Evolutionary conservation across 2,797 vertebrate species (phyloP), one percentile per base, ranked within the genome.

Genomic region (Rhincodon typus): DNA sequence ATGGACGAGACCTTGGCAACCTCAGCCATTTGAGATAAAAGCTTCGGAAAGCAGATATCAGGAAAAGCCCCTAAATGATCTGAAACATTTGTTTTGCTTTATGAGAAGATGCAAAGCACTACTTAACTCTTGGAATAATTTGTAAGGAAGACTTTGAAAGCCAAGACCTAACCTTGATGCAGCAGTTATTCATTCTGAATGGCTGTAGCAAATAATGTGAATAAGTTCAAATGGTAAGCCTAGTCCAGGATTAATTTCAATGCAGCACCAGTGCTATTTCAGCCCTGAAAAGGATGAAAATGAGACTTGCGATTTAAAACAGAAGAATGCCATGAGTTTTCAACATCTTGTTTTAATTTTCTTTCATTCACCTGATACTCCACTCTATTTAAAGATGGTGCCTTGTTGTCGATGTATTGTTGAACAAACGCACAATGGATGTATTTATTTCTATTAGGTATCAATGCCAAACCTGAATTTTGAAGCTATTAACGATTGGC

Each of bases 1-100:
- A 95, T 34, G 94, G 69, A 95, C 25, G 27, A 95, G 94, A 74
- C 50, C 70, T 77, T 74, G 50, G 94, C 94, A 53, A 95, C 67
- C 94, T 74, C 38, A 30, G 53, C 69, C 30, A 95, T 95, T 72
- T 7, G 46, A 77, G 94, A 95, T 95, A 95, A 95, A 50, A 95
- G 94, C 94, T 19, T 77, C 1, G 23, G 94, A 53, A 95, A 93
- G 70, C 94, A n/a, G 94, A 95, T 95, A 72, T 34, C 25, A 53
- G 42, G 46, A 74, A 77, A 57, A 46, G 70, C 30, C 94, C 70
- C 69, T 19, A 74, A 95, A 15, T 34, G 93, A 95, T 74, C 46
- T 69, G n/a, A 94, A 72, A 42, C 69, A 72, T 94, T 72, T 94
- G 42, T 42, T 94, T 72, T 72, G 25, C 38, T 57, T 94, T 53